Percentiles rank a stretch among this genome's conserved stretches.
These are phyloP conservation scores for Pseudomugil tenellus DNA, from an alignment of 2,797 vertebrate genomes.

Conservation along the genomic window DNA sequence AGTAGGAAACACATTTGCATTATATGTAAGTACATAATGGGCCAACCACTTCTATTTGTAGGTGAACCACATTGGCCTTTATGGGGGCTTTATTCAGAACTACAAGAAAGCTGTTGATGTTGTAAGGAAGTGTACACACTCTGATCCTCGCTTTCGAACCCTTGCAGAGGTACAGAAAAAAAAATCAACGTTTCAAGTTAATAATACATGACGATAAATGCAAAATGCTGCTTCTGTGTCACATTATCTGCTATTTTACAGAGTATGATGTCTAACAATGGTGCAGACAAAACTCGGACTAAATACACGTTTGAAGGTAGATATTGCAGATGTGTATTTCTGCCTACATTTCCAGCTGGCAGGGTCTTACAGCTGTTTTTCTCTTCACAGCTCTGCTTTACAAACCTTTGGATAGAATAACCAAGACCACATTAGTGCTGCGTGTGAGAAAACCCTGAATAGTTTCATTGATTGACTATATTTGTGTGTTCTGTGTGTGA, in stretches of 20 bases:
- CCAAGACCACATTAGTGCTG: constrained; percentile 81
- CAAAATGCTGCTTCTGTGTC: not conserved
- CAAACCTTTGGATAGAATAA: constrained; percentile 84
- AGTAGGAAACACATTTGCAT: no score
- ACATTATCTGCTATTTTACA: constrained; percentile 36
- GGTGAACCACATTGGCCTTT: constrained; percentile 82
- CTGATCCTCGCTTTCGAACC: constrained; percentile 76
- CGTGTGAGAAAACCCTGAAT: constrained; percentile 65
- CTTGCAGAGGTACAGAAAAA: constrained; percentile 75
- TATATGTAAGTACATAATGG: not conserved
- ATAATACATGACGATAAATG: not conserved
- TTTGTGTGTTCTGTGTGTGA: not conserved
- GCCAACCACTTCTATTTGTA: constrained; percentile 29
- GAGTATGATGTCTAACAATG: constrained; percentile 79
- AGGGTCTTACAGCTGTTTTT: constrained; percentile 18
- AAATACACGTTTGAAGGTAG: constrained; percentile 82
- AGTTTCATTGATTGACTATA: not conserved
- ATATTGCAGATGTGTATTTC: not conserved
- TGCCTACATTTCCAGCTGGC: not conserved
- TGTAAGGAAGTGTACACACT: constrained; percentile 74
- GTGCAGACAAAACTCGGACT: constrained; percentile 66
- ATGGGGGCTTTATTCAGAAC: constrained; percentile 83
- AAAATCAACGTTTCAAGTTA: not conserved
- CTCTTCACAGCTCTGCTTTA: constrained; percentile 79
- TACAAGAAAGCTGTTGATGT: constrained; percentile 78